Percentiles rank a stretch among this genome's conserved stretches.
Conservation (phyloP, 2,113 vertebrate species). For the Chloebia gouldiae region DNA sequence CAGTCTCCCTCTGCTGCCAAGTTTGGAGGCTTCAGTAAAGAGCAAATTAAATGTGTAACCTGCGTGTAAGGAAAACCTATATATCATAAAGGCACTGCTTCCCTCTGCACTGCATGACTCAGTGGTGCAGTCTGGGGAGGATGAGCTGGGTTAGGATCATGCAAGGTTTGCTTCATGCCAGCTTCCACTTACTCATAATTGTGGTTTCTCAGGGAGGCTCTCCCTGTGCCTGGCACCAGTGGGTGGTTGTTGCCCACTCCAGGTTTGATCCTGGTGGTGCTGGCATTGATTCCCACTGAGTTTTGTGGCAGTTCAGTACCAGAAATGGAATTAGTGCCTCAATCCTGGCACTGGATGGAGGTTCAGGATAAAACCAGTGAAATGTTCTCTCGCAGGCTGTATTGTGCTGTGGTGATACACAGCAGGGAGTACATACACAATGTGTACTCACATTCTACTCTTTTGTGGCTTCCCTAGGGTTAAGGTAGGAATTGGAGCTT, state of each 20-base stretch:
- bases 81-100: background rate
- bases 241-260: background rate
- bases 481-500: accelerated
- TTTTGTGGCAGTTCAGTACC: background rate
- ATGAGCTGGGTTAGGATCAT: background rate
- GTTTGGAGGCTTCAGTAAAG: background rate
- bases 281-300: background rate
- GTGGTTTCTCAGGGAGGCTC: background rate
- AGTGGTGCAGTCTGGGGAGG: background rate
- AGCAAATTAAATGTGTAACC: background rate
- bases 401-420: background rate
- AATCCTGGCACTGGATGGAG: background rate
- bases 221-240: background rate
- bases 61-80: background rate
- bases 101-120: background rate
- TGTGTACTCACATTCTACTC: background rate
- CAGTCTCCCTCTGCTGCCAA: constrained; percentile 27
- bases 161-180: background rate
- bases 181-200: accelerated
- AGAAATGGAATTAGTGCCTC: background rate
- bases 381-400: background rate
- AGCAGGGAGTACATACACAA: background rate
- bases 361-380: background rate
- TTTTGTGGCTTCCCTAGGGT: background rate
- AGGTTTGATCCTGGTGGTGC: background rate